phyloP scores from a whole-genome alignment of 2,113 vertebrate genomes.

The Vanacampus margaritifer region DNA sequence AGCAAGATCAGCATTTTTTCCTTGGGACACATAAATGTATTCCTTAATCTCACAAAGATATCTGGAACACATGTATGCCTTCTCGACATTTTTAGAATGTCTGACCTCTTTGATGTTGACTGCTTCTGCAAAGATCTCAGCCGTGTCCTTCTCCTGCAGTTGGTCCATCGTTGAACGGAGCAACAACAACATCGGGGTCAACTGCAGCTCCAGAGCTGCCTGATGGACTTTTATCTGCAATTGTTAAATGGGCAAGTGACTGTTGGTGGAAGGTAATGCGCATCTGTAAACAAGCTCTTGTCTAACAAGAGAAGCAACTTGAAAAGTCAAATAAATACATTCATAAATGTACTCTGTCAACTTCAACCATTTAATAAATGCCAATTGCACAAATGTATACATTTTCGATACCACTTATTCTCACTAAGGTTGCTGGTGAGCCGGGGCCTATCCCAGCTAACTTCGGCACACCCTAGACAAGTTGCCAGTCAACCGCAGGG shows the following conservation, averaged over 20 bases:
- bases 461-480: too few species aligned
- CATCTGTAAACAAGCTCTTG: neutral
- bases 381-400: too few species aligned
- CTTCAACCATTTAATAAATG: too few species aligned
- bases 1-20: neutral
- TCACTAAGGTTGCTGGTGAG: too few species aligned
- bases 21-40: neutral
- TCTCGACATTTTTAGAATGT: neutral
- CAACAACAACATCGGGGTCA: constrained; percentile 87
- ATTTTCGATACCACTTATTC: too few species aligned
- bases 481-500: too few species aligned
- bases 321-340: neutral
- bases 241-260: constrained; percentile 5
- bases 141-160: constrained; percentile 92
- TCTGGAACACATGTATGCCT: neutral
- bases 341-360: too few species aligned
- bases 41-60: neutral
- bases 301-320: neutral
- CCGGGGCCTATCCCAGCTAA: too few species aligned
- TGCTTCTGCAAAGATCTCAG: constrained; percentile 88
- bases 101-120: constrained; percentile 88
- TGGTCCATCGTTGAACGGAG: constrained; percentile 89
- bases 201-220: constrained; percentile 87
- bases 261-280: neutral
- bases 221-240: constrained; percentile 88